Evolutionary conservation across 2,888 invertebrate genomes (phyloP), one percentile per base, ranked within the genome.

Genomic region (Heliconius erato): DNA sequence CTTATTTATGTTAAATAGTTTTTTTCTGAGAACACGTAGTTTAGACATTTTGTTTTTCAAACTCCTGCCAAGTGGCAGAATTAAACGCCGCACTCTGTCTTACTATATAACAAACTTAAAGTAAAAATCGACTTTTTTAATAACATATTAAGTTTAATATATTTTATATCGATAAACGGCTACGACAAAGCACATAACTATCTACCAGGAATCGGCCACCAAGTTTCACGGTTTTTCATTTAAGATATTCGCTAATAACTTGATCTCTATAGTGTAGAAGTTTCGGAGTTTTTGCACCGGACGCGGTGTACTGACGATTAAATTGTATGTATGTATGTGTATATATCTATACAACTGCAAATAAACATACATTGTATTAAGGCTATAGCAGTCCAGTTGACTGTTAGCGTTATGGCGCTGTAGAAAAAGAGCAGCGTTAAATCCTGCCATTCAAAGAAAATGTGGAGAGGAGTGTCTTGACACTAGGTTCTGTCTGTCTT

Each of bases 161-260:
- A 12, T 28, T 26, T 40, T 71, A 11, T 79, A 83, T 85, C 84
- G 83, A 84, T 80, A 84, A 67, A 76, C n/a, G 44, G 19, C 68
- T 84, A 83, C 84, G 83, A 83, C 80, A 81, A 1, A 49, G 67
- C 68, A 23, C 87, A 86, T 79, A 89, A 86, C 88, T 89, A 85
- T 23, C 26, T 94, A 93, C 94, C 85, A 72, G 87, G 94, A 95
- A 94, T 74, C 76, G 94, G 87, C 94, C 94, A 93, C 94, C 94
- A 81, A 85, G 90, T 81, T 83, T 80, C 84, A 81, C 65, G 77
- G 84, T 91, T 94, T 94, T 94, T 95, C 85, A 90, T 83, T 54
- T 26, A 12, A 89, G 89, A 92, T 90, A 93, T 93, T 84, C 87
- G 83, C 87, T 95, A 94, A 95, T 94, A 94, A 94, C 94, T 95